These are phyloP conservation scores for Uria lomvia DNA, from an alignment of 2,113 vertebrate genomes.

Conservation along the genomic window DNA sequence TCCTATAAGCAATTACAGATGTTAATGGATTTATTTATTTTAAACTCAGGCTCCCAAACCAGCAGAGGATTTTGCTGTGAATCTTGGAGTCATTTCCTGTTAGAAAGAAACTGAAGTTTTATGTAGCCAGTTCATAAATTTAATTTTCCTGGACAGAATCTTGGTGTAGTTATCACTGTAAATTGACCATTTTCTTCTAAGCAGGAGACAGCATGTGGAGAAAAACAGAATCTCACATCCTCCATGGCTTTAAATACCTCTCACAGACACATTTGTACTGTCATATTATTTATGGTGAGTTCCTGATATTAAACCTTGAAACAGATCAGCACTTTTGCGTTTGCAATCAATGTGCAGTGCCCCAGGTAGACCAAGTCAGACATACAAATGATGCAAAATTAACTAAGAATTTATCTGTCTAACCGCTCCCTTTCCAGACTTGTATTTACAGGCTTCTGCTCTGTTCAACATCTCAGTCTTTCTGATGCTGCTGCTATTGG, in stretches of 20 bases:
- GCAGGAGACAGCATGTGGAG: neutral
- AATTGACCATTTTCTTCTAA: constrained; percentile 15
- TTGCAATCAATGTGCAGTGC: neutral
- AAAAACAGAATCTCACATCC: neutral
- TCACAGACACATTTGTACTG: neutral
- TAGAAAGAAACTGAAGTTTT: constrained; percentile 20
- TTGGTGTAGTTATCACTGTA: neutral
- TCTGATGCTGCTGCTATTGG: neutral
- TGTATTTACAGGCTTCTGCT: neutral
- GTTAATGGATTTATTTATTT: constrained; percentile 56
- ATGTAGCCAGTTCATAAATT: constrained; percentile 22
- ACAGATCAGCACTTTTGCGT: neutral
- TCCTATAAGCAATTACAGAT: constrained; percentile 56
- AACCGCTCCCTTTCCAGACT: neutral
- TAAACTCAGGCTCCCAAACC: constrained; percentile 9
- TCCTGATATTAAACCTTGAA: neutral
- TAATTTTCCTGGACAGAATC: constrained; percentile 8
- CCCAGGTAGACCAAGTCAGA: neutral
- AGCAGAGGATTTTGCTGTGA: constrained; percentile 41
- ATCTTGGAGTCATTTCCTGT: constrained; percentile 33
- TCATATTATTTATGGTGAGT: neutral
- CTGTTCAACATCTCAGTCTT: neutral
- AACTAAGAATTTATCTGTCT: neutral
- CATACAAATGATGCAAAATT: neutral
- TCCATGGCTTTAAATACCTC: neutral